Percentiles rank a stretch among this genome's conserved stretches.
Evolutionary conservation across 2,888 invertebrate species (phyloP).

Genomic region (Petrolisthes manimaculis): DNA sequence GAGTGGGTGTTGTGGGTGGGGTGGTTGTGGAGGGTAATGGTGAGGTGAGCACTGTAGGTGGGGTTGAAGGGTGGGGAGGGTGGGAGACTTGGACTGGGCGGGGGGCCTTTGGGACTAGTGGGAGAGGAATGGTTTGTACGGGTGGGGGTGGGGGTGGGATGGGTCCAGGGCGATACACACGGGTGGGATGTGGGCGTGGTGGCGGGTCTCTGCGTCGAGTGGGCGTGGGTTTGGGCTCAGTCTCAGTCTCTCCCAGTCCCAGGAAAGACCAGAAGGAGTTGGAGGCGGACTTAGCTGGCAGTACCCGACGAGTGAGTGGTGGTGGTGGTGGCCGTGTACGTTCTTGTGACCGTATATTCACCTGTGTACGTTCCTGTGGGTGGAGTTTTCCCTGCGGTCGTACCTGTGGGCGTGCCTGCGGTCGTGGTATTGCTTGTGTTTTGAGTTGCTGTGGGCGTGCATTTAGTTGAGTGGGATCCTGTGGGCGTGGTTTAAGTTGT

Average conservation of each 20-base stretch:
- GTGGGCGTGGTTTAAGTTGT: not conserved
- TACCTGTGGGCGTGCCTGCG: not conserved
- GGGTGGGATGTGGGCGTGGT: conserved; percentile 15
- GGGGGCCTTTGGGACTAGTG: not conserved
- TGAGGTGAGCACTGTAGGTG: not conserved
- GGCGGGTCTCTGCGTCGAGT: not conserved
- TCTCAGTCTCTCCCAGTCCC: conserved; percentile 14
- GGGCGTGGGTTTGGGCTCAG: not conserved
- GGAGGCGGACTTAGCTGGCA: not conserved
- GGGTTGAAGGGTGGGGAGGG: not conserved
- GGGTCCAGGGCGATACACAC: not conserved
- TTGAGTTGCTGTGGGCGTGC: too few relatives aligned
- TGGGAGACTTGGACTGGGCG: not conserved
- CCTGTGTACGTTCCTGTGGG: not conserved
- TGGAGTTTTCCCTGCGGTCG: not conserved
- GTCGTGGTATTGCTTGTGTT: too few relatives aligned
- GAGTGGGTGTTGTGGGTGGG: not conserved
- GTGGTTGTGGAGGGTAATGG: not conserved
- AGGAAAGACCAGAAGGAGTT: conserved; percentile 32
- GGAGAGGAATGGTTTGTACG: not conserved
- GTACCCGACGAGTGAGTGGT: not conserved
- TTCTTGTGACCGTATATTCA: not conserved
- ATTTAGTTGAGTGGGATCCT: not conserved
- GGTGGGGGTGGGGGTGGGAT: conserved; percentile 4
- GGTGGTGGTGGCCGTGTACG: not conserved